Base-by-base conservation (phyloP, 1,140 invertebrate genomes). In the Pseudomyrmex flavicornis region DNA sequence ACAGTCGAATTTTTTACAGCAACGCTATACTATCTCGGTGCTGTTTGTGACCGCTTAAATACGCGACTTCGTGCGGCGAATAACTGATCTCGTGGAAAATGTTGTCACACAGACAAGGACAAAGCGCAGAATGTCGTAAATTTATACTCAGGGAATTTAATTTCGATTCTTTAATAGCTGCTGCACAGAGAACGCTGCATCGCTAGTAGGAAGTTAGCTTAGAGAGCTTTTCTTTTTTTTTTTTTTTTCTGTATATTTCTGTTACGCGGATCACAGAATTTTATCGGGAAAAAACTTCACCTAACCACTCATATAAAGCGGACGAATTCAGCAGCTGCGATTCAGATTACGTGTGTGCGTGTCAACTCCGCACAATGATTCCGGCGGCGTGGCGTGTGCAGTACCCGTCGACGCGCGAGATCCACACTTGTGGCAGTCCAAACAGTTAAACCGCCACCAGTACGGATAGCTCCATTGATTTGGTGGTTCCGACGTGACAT, bases 371-470 rank as follows among this genome's bases (percentile, higher is more conserved):
- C 20, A 20, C 58, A 13, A 48, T 4, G 20, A 79, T 79, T 79
- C 35, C 48, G 68, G 12, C 50, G 59, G 20, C 12, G 74, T 8
- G 22, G 35, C 35, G 35, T 26, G 35, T 26, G 48, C 54, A 50
- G 50, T 56, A 17, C 35, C 50, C 12, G 50, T 46, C 54, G 54
- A 69, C 56, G 68, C 50, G 52, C 10, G 65, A 35, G 79, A 77
- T 84, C 73, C 85, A 84, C 69, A 83, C 74, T 87, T 85, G 86
- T 62, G 79, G 83, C 82, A 59, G 35, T 79, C 61, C 77, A 73
- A 88, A 88, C 85, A 84, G 87, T 85, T 88, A 82, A 35, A 85
- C 73, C 68, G 76, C 68, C 86, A 46, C 61, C 76, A 61, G 76
- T 68, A 35, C 68, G 58, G 72, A 35, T 48, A 61, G 68, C 85